Evolutionary conservation across 2,113 vertebrate species (phyloP).

Genomic region (Macquaria ambigua): DNA sequence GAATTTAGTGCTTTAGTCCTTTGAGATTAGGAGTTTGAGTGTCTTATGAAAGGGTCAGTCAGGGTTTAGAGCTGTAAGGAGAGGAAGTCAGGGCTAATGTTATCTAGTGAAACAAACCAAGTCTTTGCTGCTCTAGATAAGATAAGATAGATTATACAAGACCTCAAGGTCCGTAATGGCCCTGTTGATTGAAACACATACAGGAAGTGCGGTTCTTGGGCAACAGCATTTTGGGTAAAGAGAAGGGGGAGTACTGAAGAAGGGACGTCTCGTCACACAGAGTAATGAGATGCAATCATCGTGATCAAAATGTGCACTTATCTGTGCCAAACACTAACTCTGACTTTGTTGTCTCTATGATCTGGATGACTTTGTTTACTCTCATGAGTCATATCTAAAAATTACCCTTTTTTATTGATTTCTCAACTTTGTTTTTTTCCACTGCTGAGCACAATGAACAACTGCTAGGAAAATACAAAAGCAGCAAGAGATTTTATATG

Average conservation of each 20-base stretch:
- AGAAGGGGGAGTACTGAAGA: slow-evolving; percentile 37
- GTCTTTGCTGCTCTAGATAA: slow-evolving; percentile 70
- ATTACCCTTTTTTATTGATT: slow-evolving; percentile 40
- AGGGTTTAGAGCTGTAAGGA: slow-evolving; percentile 54
- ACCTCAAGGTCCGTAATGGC: slow-evolving; percentile 50
- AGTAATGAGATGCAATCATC: slow-evolving; percentile 51
- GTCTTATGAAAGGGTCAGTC: slow-evolving; percentile 58
- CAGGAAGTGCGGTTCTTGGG: slow-evolving; percentile 59
- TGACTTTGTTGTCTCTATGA: slow-evolving; percentile 46
- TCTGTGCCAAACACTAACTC: slow-evolving; percentile 61
- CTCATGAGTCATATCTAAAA: slow-evolving; percentile 56
- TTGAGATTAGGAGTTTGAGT: slow-evolving; percentile 25
- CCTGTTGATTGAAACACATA: slow-evolving; percentile 58
- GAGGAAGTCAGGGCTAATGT: slow-evolving; percentile 72
- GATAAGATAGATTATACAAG: slow-evolving; percentile 71
- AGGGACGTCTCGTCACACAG: slow-evolving; percentile 48
- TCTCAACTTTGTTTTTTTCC: slow-evolving; percentile 22
- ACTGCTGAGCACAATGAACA: slow-evolving; percentile 32
- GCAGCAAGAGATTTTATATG: slow-evolving; percentile 18
- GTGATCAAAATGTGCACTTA: slow-evolving; percentile 77
- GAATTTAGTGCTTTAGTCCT: slow-evolving; percentile 5
- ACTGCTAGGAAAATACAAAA: slow-evolving; percentile 28
- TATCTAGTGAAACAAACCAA: slow-evolving; percentile 75
- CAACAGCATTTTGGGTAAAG: slow-evolving; percentile 39
- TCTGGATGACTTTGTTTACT: slow-evolving; percentile 65